Evolutionary conservation across 2,888 invertebrate species (phyloP).

Genomic region (Protula sp.): DNA sequence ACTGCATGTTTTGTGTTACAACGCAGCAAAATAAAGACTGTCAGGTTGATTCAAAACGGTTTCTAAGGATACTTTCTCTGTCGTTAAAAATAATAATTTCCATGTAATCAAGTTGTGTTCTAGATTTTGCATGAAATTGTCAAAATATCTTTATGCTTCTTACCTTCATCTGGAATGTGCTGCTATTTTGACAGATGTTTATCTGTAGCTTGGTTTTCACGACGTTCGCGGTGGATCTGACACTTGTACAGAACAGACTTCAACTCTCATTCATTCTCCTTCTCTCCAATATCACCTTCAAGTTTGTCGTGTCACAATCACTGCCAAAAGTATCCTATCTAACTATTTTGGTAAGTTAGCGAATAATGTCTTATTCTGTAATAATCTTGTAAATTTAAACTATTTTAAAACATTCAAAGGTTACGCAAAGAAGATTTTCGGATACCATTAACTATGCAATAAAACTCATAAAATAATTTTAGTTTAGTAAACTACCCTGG

Average conservation of each 20-base stretch:
- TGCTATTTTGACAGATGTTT: neutral
- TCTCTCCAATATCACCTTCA: slow-evolving; percentile 1
- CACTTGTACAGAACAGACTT: slow-evolving; percentile 1
- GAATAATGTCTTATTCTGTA: neutral
- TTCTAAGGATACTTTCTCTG: no score
- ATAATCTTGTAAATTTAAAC: neutral
- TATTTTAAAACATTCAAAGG: neutral
- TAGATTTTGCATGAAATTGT: no score
- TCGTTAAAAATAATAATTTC: no score
- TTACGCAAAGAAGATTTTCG: neutral
- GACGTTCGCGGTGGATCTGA: neutral
- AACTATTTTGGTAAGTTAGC: neutral
- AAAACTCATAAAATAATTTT: no score
- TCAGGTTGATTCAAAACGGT: no score
- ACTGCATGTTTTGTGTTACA: no score
- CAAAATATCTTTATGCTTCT: no score
- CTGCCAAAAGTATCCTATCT: slow-evolving; percentile 2
- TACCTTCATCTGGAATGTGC: no score
- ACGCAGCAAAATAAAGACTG: no score
- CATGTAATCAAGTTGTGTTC: no score
- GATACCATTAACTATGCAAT: no score
- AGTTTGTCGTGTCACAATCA: neutral
- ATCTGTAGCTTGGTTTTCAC: neutral
- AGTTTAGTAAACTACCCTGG: no score
- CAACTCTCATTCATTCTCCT: slow-evolving; percentile 1